A percentile compares a stretch with the other conserved stretches of the same genome.
These are phyloP conservation scores for Coleophora flavipennella DNA, from an alignment of 2,888 invertebrate genomes.

Conservation along the genomic window DNA sequence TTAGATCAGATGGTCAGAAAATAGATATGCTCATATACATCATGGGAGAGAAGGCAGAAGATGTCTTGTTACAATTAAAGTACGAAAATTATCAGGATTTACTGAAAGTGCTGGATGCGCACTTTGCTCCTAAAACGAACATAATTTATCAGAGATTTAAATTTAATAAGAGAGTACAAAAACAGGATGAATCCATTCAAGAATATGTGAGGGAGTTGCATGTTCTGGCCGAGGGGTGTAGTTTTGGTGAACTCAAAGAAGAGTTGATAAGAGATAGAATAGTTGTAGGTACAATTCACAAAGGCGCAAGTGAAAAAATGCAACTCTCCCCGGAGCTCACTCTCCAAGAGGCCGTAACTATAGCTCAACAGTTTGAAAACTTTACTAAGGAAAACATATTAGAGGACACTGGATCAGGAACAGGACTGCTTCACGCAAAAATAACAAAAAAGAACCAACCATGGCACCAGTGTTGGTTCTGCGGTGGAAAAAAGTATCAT, in stretches of 20 bases:
- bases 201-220: background rate
- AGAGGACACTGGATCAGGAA: background rate
- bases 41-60: constrained; percentile 2
- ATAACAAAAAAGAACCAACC: background rate
- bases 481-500: background rate
- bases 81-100: background rate
- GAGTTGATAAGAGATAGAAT: constrained; percentile 1
- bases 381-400: background rate
- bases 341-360: background rate
- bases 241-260: background rate
- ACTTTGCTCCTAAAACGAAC: background rate
- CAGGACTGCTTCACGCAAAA: background rate
- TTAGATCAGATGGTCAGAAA: background rate
- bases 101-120: background rate
- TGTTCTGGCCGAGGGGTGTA: background rate
- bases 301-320: background rate
- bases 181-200: background rate
- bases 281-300: background rate
- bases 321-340: background rate
- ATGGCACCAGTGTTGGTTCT: background rate
- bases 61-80: background rate
- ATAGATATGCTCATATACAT: constrained; percentile 1
- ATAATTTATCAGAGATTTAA: background rate
- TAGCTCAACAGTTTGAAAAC: background rate
- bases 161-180: background rate